These are phyloP conservation scores for Nematopogon swammerdamellus DNA, from an alignment of 2,888 invertebrate species.

Conservation along the genomic window DNA sequence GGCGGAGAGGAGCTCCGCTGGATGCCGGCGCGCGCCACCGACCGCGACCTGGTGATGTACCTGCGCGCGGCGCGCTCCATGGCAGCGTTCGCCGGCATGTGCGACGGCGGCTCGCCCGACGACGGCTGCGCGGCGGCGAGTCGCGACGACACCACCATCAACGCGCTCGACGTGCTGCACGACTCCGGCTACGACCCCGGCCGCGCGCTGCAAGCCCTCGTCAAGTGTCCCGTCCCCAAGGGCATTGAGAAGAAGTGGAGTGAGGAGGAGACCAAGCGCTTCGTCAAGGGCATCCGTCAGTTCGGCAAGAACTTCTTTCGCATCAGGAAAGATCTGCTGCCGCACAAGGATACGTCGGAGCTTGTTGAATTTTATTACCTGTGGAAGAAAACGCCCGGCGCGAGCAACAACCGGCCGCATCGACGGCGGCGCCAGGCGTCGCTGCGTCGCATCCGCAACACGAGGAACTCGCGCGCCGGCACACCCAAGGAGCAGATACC, in stretches of 20 bases:
- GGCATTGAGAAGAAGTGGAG: constrained; percentile 98
- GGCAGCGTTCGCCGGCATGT: constrained; percentile 99
- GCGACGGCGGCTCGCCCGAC: constrained; percentile 95
- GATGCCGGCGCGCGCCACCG: constrained; percentile 90
- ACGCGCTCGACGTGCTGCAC: constrained; percentile 94
- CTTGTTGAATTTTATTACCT: constrained; percentile 98
- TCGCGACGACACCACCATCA: constrained; percentile 95
- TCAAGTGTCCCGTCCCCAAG: constrained; percentile 95
- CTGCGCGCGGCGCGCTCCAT: constrained; percentile 95
- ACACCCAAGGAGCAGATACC: constrained; percentile 72
- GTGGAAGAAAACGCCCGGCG: constrained; percentile 99
- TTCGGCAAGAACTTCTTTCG: constrained; percentile 99
- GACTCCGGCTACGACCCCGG: constrained; percentile 96
- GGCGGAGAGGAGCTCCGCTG: constrained; percentile 87
- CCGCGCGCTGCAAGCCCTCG: constrained; percentile 92
- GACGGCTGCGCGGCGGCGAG: constrained; percentile 97
- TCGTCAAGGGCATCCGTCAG: constrained; percentile 96
- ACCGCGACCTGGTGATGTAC: constrained; percentile 96
- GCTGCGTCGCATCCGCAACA: constrained; percentile 82
- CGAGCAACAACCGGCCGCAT: constrained; percentile 94
- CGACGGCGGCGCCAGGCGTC: constrained; percentile 85
- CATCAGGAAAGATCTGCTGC: constrained; percentile 92
- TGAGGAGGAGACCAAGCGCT: constrained; percentile 96
- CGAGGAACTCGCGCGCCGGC: constrained; percentile 80
- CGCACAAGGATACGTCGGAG: constrained; percentile 96